These are phyloP conservation scores for Nycteola revayana DNA, from an alignment of 2,888 invertebrate species.

Conservation along the genomic window DNA sequence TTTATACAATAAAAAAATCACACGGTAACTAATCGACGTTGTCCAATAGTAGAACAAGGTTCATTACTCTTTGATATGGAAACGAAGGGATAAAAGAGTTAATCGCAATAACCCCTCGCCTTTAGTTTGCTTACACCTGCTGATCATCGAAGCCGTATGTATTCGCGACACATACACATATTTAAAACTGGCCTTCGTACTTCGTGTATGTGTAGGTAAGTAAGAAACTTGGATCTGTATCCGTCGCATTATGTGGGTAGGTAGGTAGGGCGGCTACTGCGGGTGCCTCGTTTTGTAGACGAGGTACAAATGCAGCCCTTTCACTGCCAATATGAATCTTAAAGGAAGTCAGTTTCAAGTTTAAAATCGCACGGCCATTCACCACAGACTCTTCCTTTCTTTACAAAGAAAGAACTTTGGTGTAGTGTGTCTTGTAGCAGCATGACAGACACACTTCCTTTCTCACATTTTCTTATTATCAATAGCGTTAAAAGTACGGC, in stretches of 20 bases:
- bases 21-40: slow-evolving; percentile 71
- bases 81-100: slow-evolving; percentile 81
- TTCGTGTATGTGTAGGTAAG: slow-evolving; percentile 74
- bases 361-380: slow-evolving; percentile 55
- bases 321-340: slow-evolving; percentile 74
- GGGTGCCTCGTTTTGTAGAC: slow-evolving; percentile 71
- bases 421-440: slow-evolving; percentile 64
- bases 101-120: slow-evolving; percentile 80
- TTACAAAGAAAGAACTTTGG: slow-evolving; percentile 63
- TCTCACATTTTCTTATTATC: slow-evolving; percentile 79
- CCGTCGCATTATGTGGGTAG: slow-evolving; percentile 79
- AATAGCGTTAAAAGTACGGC: slow-evolving; percentile 67
- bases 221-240: slow-evolving; percentile 79
- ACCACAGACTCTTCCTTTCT: slow-evolving; percentile 57
- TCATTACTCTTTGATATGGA: slow-evolving; percentile 81
- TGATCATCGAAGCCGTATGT: slow-evolving; percentile 81
- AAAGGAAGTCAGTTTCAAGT: slow-evolving; percentile 53
- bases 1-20: slow-evolving; percentile 53
- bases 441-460: slow-evolving; percentile 76
- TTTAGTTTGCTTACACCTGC: slow-evolving; percentile 80
- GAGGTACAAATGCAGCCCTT: slow-evolving; percentile 64
- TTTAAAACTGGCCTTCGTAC: slow-evolving; percentile 77
- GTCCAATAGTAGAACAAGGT: slow-evolving; percentile 76
- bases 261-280: slow-evolving; percentile 75
- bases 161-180: slow-evolving; percentile 76